These are phyloP conservation scores for Eristalinus aeneus DNA, from an alignment of 2,888 invertebrate genomes.

Conservation along the genomic window DNA sequence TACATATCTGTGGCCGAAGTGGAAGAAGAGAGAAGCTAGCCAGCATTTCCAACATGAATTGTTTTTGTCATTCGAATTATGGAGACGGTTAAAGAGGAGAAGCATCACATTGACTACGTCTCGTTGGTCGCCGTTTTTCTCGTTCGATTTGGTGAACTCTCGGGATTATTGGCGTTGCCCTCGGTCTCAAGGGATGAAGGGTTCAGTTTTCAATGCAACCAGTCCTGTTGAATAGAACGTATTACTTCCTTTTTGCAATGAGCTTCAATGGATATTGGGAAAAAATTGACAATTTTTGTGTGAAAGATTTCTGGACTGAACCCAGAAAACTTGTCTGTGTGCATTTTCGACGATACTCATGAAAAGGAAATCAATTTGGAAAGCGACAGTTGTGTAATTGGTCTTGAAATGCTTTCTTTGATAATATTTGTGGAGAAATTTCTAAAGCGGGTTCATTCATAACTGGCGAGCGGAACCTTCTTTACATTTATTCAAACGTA, in stretches of 20 bases:
- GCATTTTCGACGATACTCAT: constrained; percentile 45
- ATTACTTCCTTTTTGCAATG: constrained; percentile 1
- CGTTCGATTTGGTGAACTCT: constrained; percentile 43
- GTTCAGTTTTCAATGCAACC: constrained; percentile 46
- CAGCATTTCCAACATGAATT: constrained; percentile 51
- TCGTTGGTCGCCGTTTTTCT: constrained; percentile 48
- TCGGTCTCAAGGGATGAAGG: constrained; percentile 64
- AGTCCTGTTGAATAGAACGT: constrained; percentile 19
- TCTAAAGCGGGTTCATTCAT: constrained; percentile 57
- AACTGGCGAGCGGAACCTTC: constrained; percentile 1
- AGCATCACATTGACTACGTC: constrained; percentile 54
- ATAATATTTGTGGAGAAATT: constrained; percentile 40
- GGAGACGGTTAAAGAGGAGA: constrained; percentile 13
- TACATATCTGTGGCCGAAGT: constrained; percentile 8
- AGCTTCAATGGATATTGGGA: constrained; percentile 44
- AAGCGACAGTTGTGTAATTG: constrained; percentile 69
- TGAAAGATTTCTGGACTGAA: constrained; percentile 49
- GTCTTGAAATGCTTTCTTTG: constrained; percentile 52
- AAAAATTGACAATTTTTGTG: constrained; percentile 42
- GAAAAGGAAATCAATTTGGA: constrained; percentile 69
- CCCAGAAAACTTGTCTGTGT: constrained; percentile 66
- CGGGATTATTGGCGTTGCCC: constrained; percentile 64
- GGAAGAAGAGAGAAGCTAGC: constrained; percentile 12
- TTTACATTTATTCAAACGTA: neutral
- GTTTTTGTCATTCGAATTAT: constrained; percentile 28